Conservation (phyloP, 2,113 vertebrate species). For the Tichodroma muraria region DNA sequence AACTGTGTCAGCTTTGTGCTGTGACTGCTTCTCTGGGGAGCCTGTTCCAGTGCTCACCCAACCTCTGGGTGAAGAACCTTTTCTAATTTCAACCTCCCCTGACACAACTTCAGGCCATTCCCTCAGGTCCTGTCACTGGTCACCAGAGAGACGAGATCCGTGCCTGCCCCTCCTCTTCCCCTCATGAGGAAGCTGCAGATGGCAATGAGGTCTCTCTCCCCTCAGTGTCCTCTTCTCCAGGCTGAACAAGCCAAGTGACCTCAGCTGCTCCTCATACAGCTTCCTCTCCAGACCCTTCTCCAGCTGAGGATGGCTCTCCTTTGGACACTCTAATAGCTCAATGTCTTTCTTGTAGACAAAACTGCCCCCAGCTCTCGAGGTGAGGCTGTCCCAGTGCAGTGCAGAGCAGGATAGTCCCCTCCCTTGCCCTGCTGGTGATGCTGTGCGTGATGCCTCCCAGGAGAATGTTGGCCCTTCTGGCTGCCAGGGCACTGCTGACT, state of each 20-base stretch:
- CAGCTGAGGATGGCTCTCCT: background rate
- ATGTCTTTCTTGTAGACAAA: background rate
- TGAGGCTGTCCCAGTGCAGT: background rate
- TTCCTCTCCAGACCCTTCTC: background rate
- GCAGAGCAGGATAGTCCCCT: background rate
- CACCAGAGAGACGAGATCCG: background rate
- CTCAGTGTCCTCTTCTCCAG: background rate
- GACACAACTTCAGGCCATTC: background rate
- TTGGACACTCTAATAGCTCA: background rate
- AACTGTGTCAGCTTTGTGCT: background rate
- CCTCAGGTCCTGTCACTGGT: background rate
- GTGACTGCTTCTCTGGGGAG: background rate
- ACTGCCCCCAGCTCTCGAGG: fast-evolving
- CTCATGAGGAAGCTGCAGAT: fast-evolving
- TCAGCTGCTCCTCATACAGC: fast-evolving
- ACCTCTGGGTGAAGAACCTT: background rate
- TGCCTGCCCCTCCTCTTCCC: background rate
- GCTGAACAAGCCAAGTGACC: background rate
- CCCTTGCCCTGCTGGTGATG: background rate
- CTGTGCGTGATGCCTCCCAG: background rate
- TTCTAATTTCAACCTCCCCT: background rate
- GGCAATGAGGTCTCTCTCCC: background rate
- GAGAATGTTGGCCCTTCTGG: background rate
- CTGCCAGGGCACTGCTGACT: background rate
- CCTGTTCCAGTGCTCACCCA: background rate